These are phyloP conservation scores for Tenebrio molitor DNA, from an alignment of 1,140 invertebrate species.

Conservation along the genomic window DNA sequence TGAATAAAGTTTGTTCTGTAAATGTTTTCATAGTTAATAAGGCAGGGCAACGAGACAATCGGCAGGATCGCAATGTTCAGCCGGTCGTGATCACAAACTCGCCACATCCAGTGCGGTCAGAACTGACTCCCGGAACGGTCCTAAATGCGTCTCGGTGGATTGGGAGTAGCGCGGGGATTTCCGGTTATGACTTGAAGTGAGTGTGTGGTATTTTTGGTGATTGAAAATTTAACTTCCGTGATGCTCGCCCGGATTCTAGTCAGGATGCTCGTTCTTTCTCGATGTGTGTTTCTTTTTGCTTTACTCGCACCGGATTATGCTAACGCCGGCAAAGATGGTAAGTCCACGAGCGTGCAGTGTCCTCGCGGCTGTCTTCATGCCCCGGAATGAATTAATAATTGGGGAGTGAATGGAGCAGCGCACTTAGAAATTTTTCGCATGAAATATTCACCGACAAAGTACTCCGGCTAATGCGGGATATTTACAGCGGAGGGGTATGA, in stretches of 20 bases:
- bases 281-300: background rate
- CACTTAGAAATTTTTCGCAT: conserved; percentile 31
- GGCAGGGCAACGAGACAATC: too few relatives aligned
- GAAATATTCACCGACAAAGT: conserved; percentile 12
- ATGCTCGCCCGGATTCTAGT: conserved; percentile 30
- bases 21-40: conserved; percentile 32
- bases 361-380: background rate
- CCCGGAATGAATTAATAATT: conserved; percentile 42
- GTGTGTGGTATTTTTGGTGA: conserved; percentile 43
- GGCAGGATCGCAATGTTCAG: background rate
- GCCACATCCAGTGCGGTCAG: too few relatives aligned
- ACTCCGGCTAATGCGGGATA: conserved; percentile 9
- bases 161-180: conserved; percentile 14
- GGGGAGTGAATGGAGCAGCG: conserved; percentile 35
- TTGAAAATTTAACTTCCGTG: conserved; percentile 42
- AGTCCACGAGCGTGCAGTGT: conserved; percentile 1
- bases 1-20: conserved; percentile 28
- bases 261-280: conserved; percentile 6
- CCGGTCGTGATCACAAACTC: too few relatives aligned
- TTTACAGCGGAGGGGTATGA: background rate
- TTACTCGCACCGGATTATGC: conserved; percentile 12
- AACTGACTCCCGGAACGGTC: conserved; percentile 25
- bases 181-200: conserved; percentile 49
- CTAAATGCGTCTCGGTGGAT: conserved; percentile 25
- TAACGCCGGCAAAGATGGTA: conserved; percentile 47